phyloP scores from a whole-genome alignment of 2,113 vertebrate genomes.

The Bothrops jararaca region DNA sequence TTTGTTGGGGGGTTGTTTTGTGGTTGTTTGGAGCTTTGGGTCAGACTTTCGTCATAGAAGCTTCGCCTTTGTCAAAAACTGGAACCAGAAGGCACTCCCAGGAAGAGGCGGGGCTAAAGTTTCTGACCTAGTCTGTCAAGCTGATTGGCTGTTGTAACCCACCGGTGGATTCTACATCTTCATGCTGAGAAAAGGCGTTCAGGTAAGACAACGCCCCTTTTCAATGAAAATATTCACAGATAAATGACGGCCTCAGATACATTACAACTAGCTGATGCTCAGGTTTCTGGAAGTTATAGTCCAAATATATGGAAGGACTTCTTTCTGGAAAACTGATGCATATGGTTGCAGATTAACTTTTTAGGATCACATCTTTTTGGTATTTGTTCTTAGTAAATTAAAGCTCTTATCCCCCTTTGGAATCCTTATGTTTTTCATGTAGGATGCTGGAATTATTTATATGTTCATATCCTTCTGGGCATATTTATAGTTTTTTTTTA shows the following conservation, averaged over 20 bases:
- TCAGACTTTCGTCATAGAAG: too few relatives aligned
- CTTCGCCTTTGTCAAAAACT: too few relatives aligned
- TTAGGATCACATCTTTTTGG: not conserved
- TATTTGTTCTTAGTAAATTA: not conserved
- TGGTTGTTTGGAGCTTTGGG: too few relatives aligned
- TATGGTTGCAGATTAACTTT: not conserved
- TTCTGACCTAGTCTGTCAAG: too few relatives aligned
- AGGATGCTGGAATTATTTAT: not conserved
- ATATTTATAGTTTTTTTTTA: not conserved
- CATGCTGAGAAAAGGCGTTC: too few relatives aligned
- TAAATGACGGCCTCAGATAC: not conserved
- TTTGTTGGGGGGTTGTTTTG: too few relatives aligned
- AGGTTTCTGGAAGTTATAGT: not conserved
- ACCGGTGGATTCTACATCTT: too few relatives aligned
- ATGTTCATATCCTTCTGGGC: not conserved
- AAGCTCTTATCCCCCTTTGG: not conserved
- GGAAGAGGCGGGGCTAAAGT: too few relatives aligned
- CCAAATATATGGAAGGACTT: not conserved
- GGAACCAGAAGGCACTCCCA: too few relatives aligned
- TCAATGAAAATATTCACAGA: not conserved
- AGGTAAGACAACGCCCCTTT: too few relatives aligned
- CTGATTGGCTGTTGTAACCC: too few relatives aligned
- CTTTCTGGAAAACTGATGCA: not conserved
- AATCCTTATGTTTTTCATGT: not conserved
- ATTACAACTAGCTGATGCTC: not conserved